Base-by-base conservation (phyloP, 2,888 invertebrate species). In the Thecocarcelia acutangulata region DNA sequence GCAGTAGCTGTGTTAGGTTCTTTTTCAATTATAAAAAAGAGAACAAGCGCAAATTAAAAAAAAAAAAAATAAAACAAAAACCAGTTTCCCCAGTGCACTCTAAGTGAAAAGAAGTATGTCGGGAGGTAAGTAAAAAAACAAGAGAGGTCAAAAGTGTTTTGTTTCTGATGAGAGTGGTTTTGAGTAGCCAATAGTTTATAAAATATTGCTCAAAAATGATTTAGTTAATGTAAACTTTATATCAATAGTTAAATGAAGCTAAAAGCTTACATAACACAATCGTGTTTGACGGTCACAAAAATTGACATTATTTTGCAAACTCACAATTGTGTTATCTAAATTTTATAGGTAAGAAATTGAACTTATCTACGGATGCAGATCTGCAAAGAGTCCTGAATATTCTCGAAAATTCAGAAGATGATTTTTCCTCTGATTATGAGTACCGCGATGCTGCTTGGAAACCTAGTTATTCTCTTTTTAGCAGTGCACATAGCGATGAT, bases 211-310 rank as follows among this genome's bases (percentile, higher is more conserved):
- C 64, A 33, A 64, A 50, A 50, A 28, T 64, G 48, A 50, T 50
- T 50, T 48, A 50, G 48, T 64, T 64, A 46, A 63, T 63, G 46
- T 64, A 37, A 48, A 64, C 12, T 64, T 64, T 50, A n/a, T 64
- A 33, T 63, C 63, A 48, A 44, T 63, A 46, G 50, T 64, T 64
- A 24, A 42, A 56, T 56, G 44, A 28, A 68, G 44, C 68, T 44
- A 24, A 69, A 69, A 69, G n/a, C 44, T 69, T 28, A 58, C 56
- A 69, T 69, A 69, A 69, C 56, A 24, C 69, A 69, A 69, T 69
- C 19, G 58, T 56, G 69, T 58, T 33, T 33, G 33, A 46, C 33
- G 69, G 56, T 58, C 44, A 69, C 37, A 33, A 56, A 56, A 56
- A 56, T 58, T 69, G 69, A 24, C 56, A 56, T 69, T 69, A 56